These are phyloP conservation scores for Mustela nigripes DNA, from an alignment of 2,113 vertebrate species.

Conservation along the genomic window DNA sequence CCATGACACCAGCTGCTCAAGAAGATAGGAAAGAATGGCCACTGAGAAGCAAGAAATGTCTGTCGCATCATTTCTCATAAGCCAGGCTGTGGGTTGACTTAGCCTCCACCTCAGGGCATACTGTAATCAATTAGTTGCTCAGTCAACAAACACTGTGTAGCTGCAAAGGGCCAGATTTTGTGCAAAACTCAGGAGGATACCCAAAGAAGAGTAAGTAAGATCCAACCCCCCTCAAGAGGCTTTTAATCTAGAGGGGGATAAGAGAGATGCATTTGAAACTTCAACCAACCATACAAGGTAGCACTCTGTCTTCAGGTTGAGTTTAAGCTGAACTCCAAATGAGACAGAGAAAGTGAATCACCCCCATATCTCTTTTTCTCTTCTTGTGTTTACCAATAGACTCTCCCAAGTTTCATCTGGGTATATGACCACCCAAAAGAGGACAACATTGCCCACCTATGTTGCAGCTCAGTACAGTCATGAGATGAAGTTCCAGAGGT, in stretches of 20 bases:
- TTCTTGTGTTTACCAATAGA: not conserved
- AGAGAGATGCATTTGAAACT: not conserved
- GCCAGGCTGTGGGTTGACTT: not conserved
- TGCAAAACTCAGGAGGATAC: not conserved
- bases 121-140: not conserved
- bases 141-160: not conserved
- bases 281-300: not conserved
- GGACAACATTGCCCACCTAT: not conserved
- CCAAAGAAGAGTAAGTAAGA: not conserved
- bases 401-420: not conserved
- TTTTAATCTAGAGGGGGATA: not conserved
- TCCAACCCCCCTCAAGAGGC: not conserved
- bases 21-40: not conserved
- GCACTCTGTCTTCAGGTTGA: not conserved
- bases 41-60: not conserved
- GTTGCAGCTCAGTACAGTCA: not conserved
- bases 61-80: not conserved
- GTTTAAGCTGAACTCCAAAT: not conserved
- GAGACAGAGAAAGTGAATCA: not conserved
- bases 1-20: not conserved
- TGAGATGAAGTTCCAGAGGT: not conserved
- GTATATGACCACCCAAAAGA: not conserved
- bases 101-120: not conserved
- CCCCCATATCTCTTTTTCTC: not conserved
- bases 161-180: not conserved